Percentiles rank a stretch among this genome's conserved stretches.
Conservation (phyloP, 2,113 vertebrate species). For the Bombycilla garrulus region DNA sequence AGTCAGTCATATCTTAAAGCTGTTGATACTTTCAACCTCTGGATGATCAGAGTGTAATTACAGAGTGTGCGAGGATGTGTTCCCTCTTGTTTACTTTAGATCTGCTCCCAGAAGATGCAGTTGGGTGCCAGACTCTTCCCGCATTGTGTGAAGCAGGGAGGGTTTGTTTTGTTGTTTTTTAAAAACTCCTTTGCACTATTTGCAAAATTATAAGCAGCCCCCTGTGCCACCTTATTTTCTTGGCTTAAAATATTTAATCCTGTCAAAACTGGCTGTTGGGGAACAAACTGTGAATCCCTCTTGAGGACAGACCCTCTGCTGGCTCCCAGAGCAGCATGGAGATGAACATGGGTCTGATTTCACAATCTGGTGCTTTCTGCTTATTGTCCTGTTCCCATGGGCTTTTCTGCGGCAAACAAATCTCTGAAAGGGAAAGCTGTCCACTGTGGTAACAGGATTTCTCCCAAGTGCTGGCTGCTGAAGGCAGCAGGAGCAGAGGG, state of each 20-base stretch:
- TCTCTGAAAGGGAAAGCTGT: background rate
- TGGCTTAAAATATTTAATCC: background rate
- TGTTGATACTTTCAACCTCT: background rate
- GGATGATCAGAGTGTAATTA: background rate
- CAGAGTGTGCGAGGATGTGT: background rate
- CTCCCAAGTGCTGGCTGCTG: background rate
- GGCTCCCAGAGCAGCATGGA: fast-evolving
- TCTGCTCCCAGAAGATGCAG: background rate
- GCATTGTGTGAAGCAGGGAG: background rate
- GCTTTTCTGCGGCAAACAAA: conserved; percentile 8
- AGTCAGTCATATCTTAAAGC: background rate
- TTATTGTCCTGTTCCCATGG: background rate
- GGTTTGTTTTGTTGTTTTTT: background rate
- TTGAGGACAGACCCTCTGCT: background rate
- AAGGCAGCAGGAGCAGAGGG: background rate
- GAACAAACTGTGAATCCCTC: background rate
- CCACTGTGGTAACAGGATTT: background rate
- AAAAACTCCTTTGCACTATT: background rate
- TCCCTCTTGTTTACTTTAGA: background rate
- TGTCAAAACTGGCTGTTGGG: background rate
- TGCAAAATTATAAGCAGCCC: background rate
- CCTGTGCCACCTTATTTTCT: background rate
- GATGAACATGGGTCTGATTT: background rate
- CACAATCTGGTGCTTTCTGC: background rate
- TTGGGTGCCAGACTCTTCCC: background rate